These are phyloP conservation scores for Morelia viridis DNA, from an alignment of 2,797 vertebrate genomes.

Conservation along the genomic window DNA sequence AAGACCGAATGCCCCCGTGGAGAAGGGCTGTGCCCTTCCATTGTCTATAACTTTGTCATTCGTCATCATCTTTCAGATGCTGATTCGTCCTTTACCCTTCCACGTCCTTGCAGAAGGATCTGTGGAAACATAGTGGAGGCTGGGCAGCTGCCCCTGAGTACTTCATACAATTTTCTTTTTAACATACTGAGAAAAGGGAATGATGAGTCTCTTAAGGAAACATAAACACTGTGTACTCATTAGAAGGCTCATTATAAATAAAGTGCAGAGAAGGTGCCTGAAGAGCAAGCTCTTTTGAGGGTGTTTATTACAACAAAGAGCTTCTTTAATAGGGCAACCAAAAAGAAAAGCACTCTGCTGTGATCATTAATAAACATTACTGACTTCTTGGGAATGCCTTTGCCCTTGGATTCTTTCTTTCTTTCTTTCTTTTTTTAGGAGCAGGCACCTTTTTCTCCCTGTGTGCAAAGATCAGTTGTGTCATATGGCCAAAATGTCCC, in stretches of 20 bases:
- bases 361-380: constrained; percentile 73
- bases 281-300: constrained; percentile 71
- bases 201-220: constrained; percentile 79
- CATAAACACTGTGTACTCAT: constrained; percentile 76
- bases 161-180: constrained; percentile 66
- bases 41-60: background rate
- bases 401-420: constrained; percentile 64
- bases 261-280: constrained; percentile 77
- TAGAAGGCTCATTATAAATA: constrained; percentile 80
- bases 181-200: constrained; percentile 71
- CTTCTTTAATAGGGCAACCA: constrained; percentile 75
- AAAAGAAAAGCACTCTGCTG: constrained; percentile 73
- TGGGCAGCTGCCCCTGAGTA: constrained; percentile 47
- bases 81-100: constrained; percentile 46
- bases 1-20: background rate
- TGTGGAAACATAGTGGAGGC: background rate
- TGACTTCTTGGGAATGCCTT: constrained; percentile 73
- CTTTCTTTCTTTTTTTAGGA: constrained; percentile 49
- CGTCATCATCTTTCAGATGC: constrained; percentile 14
- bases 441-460: constrained; percentile 46
- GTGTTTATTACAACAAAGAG: constrained; percentile 79
- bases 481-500: background rate
- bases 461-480: background rate
- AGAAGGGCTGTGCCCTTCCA: background rate
- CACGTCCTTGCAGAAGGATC: constrained; percentile 61